Evolutionary conservation across 2,797 vertebrate genomes (phyloP).

Genomic region (Dryobates pubescens): DNA sequence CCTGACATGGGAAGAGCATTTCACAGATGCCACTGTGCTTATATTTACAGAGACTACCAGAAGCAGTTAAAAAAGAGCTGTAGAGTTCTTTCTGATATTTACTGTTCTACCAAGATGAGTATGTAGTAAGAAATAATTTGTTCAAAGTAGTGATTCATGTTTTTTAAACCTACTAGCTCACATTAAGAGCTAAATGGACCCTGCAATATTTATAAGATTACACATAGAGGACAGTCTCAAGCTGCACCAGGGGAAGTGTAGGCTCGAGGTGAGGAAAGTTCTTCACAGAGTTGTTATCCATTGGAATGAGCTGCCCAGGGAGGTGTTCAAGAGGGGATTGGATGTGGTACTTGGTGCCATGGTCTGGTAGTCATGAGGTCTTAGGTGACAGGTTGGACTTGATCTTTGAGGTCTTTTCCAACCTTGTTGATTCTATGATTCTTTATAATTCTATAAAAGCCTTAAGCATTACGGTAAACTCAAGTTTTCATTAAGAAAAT

Average conservation of each 20-base stretch:
- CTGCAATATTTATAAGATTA: not conserved
- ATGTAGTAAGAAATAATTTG: not conserved
- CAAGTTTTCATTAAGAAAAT: not conserved
- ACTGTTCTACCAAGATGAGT: not conserved
- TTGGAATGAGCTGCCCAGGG: no score
- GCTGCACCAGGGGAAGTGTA: no score
- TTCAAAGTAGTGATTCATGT: not conserved
- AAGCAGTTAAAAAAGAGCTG: not conserved
- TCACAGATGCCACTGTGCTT: not conserved
- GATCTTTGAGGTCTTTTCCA: no score
- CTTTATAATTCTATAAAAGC: not conserved
- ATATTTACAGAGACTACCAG: not conserved
- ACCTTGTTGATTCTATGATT: no score
- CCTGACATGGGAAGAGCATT: not conserved
- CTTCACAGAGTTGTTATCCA: no score
- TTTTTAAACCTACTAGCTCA: not conserved
- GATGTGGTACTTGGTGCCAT: no score
- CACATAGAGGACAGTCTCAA: not conserved
- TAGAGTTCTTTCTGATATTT: not conserved
- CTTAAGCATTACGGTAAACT: not conserved
- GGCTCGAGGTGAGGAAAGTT: no score
- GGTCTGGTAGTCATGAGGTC: no score
- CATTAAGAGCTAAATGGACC: not conserved
- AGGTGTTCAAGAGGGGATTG: no score
- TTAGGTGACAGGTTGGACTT: no score